Conservation (phyloP, 2,888 invertebrate species). For the Liodrosophila aerea region DNA sequence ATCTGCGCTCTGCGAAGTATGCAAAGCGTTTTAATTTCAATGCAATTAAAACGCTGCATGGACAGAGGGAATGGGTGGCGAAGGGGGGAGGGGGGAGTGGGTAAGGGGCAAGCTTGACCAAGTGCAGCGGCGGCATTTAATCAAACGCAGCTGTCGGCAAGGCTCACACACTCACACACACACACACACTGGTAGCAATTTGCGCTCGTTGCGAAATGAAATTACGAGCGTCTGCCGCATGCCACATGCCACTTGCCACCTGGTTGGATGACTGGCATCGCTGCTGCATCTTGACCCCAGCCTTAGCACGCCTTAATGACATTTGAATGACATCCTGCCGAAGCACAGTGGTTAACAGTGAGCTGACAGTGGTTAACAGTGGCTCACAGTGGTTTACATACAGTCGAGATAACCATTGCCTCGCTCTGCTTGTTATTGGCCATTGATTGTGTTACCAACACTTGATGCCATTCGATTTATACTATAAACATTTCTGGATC, state of each 20-base stretch:
- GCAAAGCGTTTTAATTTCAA: slow-evolving; percentile 65
- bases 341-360: neutral
- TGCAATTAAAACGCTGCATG: slow-evolving; percentile 59
- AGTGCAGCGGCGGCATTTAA: slow-evolving; percentile 49
- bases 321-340: slow-evolving; percentile 65
- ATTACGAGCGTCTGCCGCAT: slow-evolving; percentile 49
- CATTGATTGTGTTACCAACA: neutral
- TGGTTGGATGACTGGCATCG: slow-evolving; percentile 11
- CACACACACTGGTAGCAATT: slow-evolving; percentile 40
- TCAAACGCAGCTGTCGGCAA: slow-evolving; percentile 62
- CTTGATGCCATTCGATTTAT: slow-evolving; percentile 3
- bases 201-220: slow-evolving; percentile 54
- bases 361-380: no score
- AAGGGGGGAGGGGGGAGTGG: neutral
- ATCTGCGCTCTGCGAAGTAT: slow-evolving; percentile 50
- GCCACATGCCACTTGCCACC: slow-evolving; percentile 23
- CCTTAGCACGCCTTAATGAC: slow-evolving; percentile 61
- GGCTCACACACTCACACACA: no score
- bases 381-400: no score
- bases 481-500: slow-evolving; percentile 51
- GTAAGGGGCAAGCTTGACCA: slow-evolving; percentile 2
- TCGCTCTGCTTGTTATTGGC: neutral
- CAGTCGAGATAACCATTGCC: slow-evolving; percentile 51
- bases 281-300: slow-evolving; percentile 36
- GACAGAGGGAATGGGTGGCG: slow-evolving; percentile 16